Conservation (phyloP, 35 echinoderm and acorn worm species). For the Holothuria glaberrima region DNA sequence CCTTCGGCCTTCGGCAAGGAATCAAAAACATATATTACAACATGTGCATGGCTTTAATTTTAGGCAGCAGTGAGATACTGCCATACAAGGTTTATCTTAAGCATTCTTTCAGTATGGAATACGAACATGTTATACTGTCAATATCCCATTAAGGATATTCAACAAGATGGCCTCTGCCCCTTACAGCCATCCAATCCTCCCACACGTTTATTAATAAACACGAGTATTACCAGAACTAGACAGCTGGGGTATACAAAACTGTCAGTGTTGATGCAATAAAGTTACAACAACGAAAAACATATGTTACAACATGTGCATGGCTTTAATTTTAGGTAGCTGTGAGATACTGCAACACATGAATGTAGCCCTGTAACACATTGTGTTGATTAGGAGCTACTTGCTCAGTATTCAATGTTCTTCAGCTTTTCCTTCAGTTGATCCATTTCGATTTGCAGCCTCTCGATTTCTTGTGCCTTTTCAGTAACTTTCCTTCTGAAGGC, state of each 20-base stretch:
- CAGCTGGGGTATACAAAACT: neutral
- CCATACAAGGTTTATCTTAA: too few species aligned
- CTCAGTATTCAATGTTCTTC: constrained; percentile 16
- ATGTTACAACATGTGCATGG: constrained; percentile 12
- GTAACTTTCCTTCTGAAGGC: neutral
- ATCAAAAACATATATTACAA: too few species aligned
- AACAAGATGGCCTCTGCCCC: too few species aligned
- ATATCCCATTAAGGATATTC: too few species aligned
- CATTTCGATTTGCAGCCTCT: neutral
- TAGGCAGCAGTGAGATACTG: too few species aligned
- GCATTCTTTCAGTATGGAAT: too few species aligned
- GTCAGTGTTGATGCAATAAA: neutral
- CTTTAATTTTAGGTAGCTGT: constrained; percentile 5
- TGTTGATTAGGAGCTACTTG: neutral
- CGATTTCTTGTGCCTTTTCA: constrained; percentile 3
- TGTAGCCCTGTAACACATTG: constrained; percentile 7
- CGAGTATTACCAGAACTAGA: neutral
- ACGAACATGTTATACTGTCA: too few species aligned
- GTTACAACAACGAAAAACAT: neutral
- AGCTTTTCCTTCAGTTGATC: constrained; percentile 20
- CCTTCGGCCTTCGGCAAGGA: too few species aligned
- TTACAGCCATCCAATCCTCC: too few species aligned
- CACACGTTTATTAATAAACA: too few species aligned
- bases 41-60: too few species aligned
- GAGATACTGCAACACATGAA: neutral